phyloP scores from a whole-genome alignment of 2,888 invertebrate species.

The Lottia gigantea region DNA sequence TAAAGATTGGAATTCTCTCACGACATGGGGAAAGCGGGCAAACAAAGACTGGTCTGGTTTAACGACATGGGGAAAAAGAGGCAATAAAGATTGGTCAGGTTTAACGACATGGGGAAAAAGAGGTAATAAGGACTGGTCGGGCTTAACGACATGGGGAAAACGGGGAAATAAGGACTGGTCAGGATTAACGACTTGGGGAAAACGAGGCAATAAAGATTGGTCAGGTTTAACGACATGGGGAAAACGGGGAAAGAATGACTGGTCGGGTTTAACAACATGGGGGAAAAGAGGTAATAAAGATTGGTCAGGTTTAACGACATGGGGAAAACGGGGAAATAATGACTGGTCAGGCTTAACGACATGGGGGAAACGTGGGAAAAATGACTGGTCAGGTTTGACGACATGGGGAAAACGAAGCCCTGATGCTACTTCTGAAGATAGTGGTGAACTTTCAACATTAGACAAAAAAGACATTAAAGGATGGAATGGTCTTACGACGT shows the following conservation, averaged over 20 bases:
- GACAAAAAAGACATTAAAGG: background rate
- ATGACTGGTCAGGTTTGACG: conserved; percentile 1
- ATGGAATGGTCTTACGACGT: background rate
- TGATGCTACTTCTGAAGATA: background rate
- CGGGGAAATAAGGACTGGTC: background rate
- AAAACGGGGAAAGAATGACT: background rate
- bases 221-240: background rate
- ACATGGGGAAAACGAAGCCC: background rate
- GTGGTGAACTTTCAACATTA: background rate
- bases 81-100: background rate
- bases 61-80: background rate
- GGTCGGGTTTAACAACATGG: conserved; percentile 2
- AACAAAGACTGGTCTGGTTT: conserved; percentile 4
- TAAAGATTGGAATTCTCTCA: background rate
- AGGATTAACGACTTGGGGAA: background rate
- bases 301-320: background rate
- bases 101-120: background rate
- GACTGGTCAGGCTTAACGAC: background rate
- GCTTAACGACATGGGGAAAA: background rate
- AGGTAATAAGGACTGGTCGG: background rate
- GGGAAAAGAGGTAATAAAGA: background rate
- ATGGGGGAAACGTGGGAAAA: background rate
- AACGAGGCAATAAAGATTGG: background rate
- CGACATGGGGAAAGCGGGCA: background rate
- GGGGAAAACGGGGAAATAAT: background rate